A percentile compares a stretch with the other conserved stretches of the same genome.
Evolutionary conservation across 1,140 invertebrate species (phyloP).

Genomic region (Euschistus heros): DNA sequence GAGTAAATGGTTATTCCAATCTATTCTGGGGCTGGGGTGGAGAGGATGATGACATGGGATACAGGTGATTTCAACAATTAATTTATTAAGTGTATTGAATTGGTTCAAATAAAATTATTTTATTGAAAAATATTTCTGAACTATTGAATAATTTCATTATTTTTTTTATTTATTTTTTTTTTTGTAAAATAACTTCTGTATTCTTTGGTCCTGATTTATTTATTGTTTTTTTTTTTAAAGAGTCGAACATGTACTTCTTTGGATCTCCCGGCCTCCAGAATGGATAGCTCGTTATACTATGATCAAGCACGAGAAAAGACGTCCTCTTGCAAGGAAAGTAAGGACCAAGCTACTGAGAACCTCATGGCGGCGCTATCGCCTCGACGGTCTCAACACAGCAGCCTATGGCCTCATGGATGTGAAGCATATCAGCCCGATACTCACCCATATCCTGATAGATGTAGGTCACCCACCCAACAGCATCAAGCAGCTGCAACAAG

Average conservation of each 20-base stretch:
- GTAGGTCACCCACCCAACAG: conserved; percentile 38
- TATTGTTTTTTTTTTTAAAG: conserved; percentile 29
- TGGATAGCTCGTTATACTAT: conserved; percentile 42
- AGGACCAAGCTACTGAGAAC: conserved; percentile 38
- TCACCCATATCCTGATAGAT: conserved; percentile 40
- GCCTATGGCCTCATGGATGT: conserved; percentile 36
- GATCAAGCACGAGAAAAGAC: conserved; percentile 41
- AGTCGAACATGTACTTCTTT: conserved; percentile 36
- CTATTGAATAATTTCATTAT: not conserved
- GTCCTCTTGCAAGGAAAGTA: conserved; percentile 37
- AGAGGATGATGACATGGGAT: conserved; percentile 54
- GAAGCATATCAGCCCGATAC: conserved; percentile 34
- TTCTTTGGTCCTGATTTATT: not conserved
- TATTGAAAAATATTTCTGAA: not conserved
- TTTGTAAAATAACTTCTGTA: not conserved
- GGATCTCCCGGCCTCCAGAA: conserved; percentile 37
- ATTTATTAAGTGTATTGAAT: not conserved
- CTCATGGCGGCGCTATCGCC: conserved; percentile 37
- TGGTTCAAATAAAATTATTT: too few relatives aligned
- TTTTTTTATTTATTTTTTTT: not conserved
- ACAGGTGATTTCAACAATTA: conserved; percentile 33
- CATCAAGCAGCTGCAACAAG: conserved; percentile 35
- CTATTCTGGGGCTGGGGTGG: conserved; percentile 60
- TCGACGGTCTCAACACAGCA: conserved; percentile 43
- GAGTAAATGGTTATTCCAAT: conserved; percentile 58